Conservation (phyloP, 2,888 invertebrate genomes). For the Serrognathus titanus region DNA sequence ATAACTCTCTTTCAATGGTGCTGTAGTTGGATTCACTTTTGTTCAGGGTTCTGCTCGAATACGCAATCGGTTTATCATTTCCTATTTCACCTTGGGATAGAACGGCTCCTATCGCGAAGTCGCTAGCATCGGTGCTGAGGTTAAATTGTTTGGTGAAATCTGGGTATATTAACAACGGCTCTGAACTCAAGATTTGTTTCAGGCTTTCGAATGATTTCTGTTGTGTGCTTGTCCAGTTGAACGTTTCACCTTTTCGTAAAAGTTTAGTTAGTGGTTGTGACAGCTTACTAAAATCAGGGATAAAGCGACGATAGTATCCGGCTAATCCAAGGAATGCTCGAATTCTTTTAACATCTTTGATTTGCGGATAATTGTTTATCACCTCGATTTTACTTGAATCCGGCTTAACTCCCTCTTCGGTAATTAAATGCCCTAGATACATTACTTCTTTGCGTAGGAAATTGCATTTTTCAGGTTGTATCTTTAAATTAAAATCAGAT, state of each 20-base stretch:
- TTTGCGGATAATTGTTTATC: conserved; percentile 10
- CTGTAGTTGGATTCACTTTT: conserved; percentile 38
- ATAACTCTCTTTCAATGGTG: conserved; percentile 36
- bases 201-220: conserved; percentile 18
- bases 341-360: conserved; percentile 16
- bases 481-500: no score
- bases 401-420: no score
- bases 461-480: no score
- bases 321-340: conserved; percentile 37
- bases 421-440: no score
- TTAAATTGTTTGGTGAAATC: conserved; percentile 32
- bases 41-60: conserved; percentile 36
- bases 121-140: conserved; percentile 39
- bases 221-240: conserved; percentile 15
- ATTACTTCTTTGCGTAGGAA: no score
- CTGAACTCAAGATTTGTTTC: conserved; percentile 15
- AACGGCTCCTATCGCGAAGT: conserved; percentile 34
- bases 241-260: conserved; percentile 16
- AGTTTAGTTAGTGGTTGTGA: conserved; percentile 31
- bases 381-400: conserved; percentile 8
- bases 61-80: conserved; percentile 39
- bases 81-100: conserved; percentile 32
- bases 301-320: conserved; percentile 42
- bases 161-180: conserved; percentile 24
- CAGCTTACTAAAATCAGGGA: conserved; percentile 34